Base-by-base conservation (phyloP, 1,140 invertebrate species). In the Eumaeus atala region DNA sequence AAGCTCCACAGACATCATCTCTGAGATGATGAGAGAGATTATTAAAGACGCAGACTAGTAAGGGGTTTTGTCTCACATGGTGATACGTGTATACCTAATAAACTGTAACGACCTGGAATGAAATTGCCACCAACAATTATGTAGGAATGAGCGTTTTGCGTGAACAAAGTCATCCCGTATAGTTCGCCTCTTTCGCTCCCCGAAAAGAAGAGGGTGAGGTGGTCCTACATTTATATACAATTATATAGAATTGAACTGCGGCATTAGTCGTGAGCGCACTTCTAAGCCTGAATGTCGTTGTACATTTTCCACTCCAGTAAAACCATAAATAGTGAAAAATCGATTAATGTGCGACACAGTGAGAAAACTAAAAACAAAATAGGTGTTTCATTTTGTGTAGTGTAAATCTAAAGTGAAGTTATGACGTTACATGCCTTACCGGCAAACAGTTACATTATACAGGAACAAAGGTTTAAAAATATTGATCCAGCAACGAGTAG, bases 371-470 rank as follows among this genome's bases (percentile, higher is more conserved):
- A 77, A 67, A 60, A 77, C 67, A 68, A 71, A 70, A 64, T 68
- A 50, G 52, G 76, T 70, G 59, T 66, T 69, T 61, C 35, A 59
- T 69, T 64, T 54, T 47, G 73, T 72, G 69, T 61, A 69, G 79
- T 85, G 79, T 65, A 57, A 72, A 66, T 42, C 34, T 53, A 77
- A 85, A 77, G 76, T 82, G 73, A 64, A 83, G 77, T 83, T 66
- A 85, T 85, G 82, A 85, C 82, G 82, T 82, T 85, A 76, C 62
- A 78, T 83, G 78, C 77, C 75, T 61, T 77, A 67, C 72, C 78
- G 70, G 78, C 74, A 81, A 67, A 72, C 57, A 80, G 68, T 76
- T 83, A 74, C 64, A 85, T 84, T 80, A 74, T 83, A 80, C 65
- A 79, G 63, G 73, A 79, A 76, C 67, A 76, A 72, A 80, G 65